Conservation (phyloP, 2,797 vertebrate species). For the Pipistrellus pygmaeus region DNA sequence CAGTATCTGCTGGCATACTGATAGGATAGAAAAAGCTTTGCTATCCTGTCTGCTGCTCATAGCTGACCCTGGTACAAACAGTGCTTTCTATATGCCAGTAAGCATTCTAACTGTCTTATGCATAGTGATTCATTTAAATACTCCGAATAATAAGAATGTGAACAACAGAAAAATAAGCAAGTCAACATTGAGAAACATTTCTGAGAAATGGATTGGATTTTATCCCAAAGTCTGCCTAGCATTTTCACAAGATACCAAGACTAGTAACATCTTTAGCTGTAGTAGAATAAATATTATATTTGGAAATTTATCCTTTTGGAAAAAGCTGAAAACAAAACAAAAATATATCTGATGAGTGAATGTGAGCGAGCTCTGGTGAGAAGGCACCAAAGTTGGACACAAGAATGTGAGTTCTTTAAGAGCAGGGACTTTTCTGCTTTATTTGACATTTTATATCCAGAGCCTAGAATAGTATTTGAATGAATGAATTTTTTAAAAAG, state of each 20-base stretch:
- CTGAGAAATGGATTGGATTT: conserved; percentile 52
- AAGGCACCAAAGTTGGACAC: background rate
- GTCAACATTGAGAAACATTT: conserved; percentile 56
- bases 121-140: conserved; percentile 19
- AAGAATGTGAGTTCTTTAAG: background rate
- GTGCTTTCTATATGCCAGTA: background rate
- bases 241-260: conserved; percentile 49
- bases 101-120: background rate
- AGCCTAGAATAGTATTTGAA: background rate
- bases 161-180: conserved; percentile 54
- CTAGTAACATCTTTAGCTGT: conserved; percentile 51
- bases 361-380: background rate
- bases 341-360: background rate
- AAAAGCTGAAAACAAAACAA: conserved; percentile 37
- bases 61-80: background rate
- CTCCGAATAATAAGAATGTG: conserved; percentile 31
- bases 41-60: background rate
- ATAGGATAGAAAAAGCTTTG: background rate
- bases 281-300: background rate
- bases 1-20: background rate
- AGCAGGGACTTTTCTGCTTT: background rate
- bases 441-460: background rate
- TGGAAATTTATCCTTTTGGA: conserved; percentile 15
- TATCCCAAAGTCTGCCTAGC: conserved; percentile 50
- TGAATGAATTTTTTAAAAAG: background rate